phyloP scores from a whole-genome alignment of 1,140 invertebrate genomes.

The Drosophila persimilis region DNA sequence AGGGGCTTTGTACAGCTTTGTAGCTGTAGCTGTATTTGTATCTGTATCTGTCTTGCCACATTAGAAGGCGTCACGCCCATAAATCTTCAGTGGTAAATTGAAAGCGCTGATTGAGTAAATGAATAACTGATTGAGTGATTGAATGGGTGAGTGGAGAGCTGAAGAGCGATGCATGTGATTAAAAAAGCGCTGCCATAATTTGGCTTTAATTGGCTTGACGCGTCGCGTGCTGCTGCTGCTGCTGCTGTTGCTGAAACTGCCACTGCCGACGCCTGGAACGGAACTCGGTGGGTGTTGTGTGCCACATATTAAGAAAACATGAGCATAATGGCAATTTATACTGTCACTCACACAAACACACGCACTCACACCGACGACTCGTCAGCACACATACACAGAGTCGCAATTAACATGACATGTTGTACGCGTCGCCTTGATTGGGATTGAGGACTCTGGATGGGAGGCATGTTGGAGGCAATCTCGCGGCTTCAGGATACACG shows the following conservation, averaged over 20 bases:
- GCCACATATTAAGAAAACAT: slow-evolving; percentile 77
- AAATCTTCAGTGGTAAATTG: slow-evolving; percentile 68
- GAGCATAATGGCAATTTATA: slow-evolving; percentile 75
- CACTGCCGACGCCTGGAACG: slow-evolving; percentile 8
- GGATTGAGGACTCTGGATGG: slow-evolving; percentile 32
- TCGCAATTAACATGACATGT: slow-evolving; percentile 77
- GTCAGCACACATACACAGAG: slow-evolving; percentile 8
- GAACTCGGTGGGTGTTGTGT: slow-evolving; percentile 52
- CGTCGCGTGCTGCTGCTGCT: slow-evolving; percentile 62
- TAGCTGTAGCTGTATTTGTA: slow-evolving; percentile 3
- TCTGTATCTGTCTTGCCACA: slow-evolving; percentile 33
- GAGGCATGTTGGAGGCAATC: slow-evolving; percentile 3
- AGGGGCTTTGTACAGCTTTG: slow-evolving; percentile 10
- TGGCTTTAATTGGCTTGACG: slow-evolving; percentile 76
- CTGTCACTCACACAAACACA: slow-evolving; percentile 19
- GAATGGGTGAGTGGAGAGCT: slow-evolving; percentile 6
- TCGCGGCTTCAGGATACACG: slow-evolving; percentile 22
- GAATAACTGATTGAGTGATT: slow-evolving; percentile 21
- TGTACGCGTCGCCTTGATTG: slow-evolving; percentile 73
- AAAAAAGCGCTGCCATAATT: slow-evolving; percentile 73
- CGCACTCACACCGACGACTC: slow-evolving; percentile 9
- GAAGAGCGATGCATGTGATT: slow-evolving; percentile 67
- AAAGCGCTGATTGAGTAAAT: slow-evolving; percentile 48
- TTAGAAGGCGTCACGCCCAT: slow-evolving; percentile 56
- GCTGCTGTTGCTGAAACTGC: slow-evolving; percentile 21